These are phyloP conservation scores for Erynnis tages DNA, from an alignment of 2,888 invertebrate genomes.

Conservation along the genomic window DNA sequence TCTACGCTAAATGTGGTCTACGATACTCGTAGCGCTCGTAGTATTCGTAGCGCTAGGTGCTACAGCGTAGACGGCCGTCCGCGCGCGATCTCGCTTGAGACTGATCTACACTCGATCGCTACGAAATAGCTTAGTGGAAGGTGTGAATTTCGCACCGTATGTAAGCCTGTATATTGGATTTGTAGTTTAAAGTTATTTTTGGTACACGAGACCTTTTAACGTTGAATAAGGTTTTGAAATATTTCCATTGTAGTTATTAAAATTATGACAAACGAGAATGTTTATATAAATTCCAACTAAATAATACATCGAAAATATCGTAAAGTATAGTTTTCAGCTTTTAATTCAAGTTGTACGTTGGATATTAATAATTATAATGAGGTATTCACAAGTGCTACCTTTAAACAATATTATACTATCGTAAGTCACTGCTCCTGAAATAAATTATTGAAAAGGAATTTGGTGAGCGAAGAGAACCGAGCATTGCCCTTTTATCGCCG, in stretches of 20 bases:
- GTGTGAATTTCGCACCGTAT: slow-evolving; percentile 12
- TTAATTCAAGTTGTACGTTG: too few species aligned
- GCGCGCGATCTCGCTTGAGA: slow-evolving; percentile 47
- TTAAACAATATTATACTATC: too few species aligned
- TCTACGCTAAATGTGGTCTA: slow-evolving; percentile 5
- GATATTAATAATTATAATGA: too few species aligned
- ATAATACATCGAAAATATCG: too few species aligned
- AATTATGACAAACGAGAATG: neutral
- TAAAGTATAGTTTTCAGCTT: too few species aligned
- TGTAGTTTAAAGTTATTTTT: slow-evolving; percentile 6
- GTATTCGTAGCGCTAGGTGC: slow-evolving; percentile 28
- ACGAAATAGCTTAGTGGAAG: slow-evolving; percentile 1
- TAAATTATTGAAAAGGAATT: too few species aligned
- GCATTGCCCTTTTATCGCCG: neutral
- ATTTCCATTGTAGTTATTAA: neutral
- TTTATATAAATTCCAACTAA: too few species aligned
- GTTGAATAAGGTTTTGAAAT: neutral
- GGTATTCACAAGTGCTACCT: too few species aligned
- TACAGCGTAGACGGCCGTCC: slow-evolving; percentile 60
- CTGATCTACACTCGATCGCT: slow-evolving; percentile 39
- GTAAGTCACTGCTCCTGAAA: too few species aligned
- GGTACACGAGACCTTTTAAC: neutral
- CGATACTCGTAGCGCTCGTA: slow-evolving; percentile 11
- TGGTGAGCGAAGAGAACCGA: neutral
- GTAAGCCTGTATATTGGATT: neutral